Base-by-base conservation (phyloP, 2,113 vertebrate species). In the Ophiodon elongatus region DNA sequence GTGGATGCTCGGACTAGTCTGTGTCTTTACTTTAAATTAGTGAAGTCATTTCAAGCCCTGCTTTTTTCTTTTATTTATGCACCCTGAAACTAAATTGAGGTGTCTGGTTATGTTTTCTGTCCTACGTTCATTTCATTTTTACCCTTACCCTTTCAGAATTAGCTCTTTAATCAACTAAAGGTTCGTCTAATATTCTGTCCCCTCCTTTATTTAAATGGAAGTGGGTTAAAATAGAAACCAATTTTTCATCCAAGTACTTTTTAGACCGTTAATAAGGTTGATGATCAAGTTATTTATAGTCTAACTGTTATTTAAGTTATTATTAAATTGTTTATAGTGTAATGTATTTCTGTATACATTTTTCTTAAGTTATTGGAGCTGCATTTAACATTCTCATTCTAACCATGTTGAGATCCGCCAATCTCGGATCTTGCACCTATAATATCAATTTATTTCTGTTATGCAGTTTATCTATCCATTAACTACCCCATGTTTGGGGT, bases 21-120 rank as follows among this genome's bases (percentile, higher is more conserved):
- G 54, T 68, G 50, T 81, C 47, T 54, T 50, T 68, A 54, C 29
- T 47, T 82, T 65, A 13, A 62, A 85, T 56, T 39, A 62, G 23
- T 57, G 21, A 54, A 41, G 29, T 63, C 60, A 47, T 52, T 47
- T 17, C 6, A 43, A 57, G 35, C 31, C 56, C 15, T 6, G 29
- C 0, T 10, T 4, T 41, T 60, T 45, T 41, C n/a, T 19, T 63
- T 29, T 54, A 17, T 50, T n/a, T 23, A 27, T 33, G 47, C 7
- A 41, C 27, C 19, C 6, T 50, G 3, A 41, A 41, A 23, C 4
- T 59, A 8, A 47, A 31, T 11, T 57, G 7, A 37, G 8, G 27
- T 27, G 35, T 41, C 29, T 69, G 19, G 41, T 23, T 23, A 50
- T 0, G 59, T 23, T 54, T 33, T 25, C 14, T 52, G 52, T 52